Conservation (phyloP, 2,888 invertebrate species). For the Capitulum mitella region DNA sequence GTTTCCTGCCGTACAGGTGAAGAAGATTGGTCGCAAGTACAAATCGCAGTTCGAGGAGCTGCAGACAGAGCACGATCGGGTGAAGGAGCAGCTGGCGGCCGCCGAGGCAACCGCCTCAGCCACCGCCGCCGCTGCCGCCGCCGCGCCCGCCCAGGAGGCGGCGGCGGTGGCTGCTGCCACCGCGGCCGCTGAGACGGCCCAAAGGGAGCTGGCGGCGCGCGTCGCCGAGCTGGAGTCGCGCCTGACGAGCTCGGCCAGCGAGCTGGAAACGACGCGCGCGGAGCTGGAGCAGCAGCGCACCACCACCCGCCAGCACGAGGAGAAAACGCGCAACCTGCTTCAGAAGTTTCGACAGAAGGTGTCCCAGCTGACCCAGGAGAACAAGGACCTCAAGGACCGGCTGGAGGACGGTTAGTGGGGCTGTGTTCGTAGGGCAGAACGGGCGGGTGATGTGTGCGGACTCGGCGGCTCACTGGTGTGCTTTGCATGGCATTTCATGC, state of each 20-base stretch:
- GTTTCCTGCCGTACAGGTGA: slow-evolving; percentile 44
- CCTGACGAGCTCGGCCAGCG: too few relatives aligned
- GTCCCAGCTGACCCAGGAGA: slow-evolving; percentile 49
- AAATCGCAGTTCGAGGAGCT: slow-evolving; percentile 72
- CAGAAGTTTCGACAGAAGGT: slow-evolving; percentile 68
- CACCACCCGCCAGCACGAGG: slow-evolving; percentile 8
- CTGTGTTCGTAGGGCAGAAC: too few relatives aligned
- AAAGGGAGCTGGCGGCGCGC: slow-evolving; percentile 53
- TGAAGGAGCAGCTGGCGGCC: slow-evolving; percentile 42
- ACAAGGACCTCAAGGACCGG: slow-evolving; percentile 29
- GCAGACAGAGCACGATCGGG: slow-evolving; percentile 28
- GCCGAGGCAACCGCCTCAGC: slow-evolving; percentile 48
- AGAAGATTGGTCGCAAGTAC: slow-evolving; percentile 87
- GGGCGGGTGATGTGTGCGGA: too few relatives aligned
- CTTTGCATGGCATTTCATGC: too few relatives aligned
- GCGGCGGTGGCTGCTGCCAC: too few relatives aligned
- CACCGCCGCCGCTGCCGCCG: not conserved
- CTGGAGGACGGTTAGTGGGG: not conserved
- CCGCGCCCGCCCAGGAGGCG: slow-evolving; percentile 40
- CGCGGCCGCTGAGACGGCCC: not conserved
- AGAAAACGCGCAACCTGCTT: slow-evolving; percentile 47
- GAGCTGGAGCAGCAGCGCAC: slow-evolving; percentile 15
- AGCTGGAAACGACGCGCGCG: not conserved
- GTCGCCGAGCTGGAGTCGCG: not conserved
- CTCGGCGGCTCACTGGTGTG: too few relatives aligned